A percentile compares a stretch with the other conserved stretches of the same genome.
These are phyloP conservation scores for Eucera pruinosa DNA, from an alignment of 2,888 invertebrate genomes.

Conservation along the genomic window DNA sequence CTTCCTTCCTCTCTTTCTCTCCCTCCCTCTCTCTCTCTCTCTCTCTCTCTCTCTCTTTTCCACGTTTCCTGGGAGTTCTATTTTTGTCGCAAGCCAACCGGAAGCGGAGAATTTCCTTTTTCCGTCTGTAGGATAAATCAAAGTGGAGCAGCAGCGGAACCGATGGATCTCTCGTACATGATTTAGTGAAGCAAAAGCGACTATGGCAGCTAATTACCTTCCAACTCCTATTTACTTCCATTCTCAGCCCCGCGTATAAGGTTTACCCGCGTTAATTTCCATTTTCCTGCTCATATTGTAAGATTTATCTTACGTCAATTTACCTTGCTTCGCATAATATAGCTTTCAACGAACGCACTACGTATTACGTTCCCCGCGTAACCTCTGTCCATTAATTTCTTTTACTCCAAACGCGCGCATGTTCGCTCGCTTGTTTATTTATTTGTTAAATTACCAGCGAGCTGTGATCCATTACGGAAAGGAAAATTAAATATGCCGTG, in stretches of 20 bases:
- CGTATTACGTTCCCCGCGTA: neutral
- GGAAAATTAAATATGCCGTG: too few species aligned
- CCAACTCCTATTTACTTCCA: neutral
- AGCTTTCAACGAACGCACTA: neutral
- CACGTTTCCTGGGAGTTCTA: slow-evolving; percentile 28
- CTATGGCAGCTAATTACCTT: neutral
- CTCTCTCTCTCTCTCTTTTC: too few species aligned
- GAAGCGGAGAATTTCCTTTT: slow-evolving; percentile 17
- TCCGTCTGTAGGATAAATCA: neutral
- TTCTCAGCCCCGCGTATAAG: neutral
- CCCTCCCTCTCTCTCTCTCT: neutral
- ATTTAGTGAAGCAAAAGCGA: neutral
- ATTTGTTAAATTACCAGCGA: too few species aligned
- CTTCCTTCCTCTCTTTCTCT: neutral
- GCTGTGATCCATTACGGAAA: too few species aligned
- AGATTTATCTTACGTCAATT: slow-evolving; percentile 8
- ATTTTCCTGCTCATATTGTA: neutral
- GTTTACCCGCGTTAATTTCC: slow-evolving; percentile 6
- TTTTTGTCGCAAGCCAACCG: slow-evolving; percentile 48
- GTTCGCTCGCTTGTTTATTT: too few species aligned
- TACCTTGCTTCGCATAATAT: neutral
- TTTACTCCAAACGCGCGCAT: too few species aligned
- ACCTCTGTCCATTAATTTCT: too few species aligned
- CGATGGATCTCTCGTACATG: neutral
- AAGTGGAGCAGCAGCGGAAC: neutral